Percentiles rank a stretch among this genome's conserved stretches.
Evolutionary conservation across 2,888 invertebrate genomes (phyloP).

Genomic region (Lomographa bimaculata): DNA sequence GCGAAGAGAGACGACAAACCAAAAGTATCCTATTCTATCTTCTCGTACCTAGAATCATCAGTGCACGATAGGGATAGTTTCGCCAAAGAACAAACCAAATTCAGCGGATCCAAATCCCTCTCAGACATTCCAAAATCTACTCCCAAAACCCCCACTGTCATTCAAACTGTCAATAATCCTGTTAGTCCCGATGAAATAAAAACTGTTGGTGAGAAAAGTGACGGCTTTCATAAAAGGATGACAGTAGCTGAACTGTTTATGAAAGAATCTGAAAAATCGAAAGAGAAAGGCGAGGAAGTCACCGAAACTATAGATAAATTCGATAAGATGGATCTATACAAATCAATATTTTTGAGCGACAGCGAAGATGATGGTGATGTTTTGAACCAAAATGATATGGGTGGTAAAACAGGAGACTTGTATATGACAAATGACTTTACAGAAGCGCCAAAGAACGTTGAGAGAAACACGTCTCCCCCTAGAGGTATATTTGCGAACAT

Average conservation of each 20-base stretch:
- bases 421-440: slow-evolving; percentile 45
- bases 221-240: slow-evolving; percentile 59
- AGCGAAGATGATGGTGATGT: slow-evolving; percentile 79
- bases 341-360: slow-evolving; percentile 93
- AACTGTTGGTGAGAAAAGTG: slow-evolving; percentile 1
- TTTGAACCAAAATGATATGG: slow-evolving; percentile 2
- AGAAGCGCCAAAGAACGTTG: slow-evolving; percentile 78
- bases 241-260: slow-evolving; percentile 75
- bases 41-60: slow-evolving; percentile 88
- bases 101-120: slow-evolving; percentile 71
- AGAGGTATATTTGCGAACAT: slow-evolving; percentile 88
- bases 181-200: not conserved
- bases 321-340: slow-evolving; percentile 90
- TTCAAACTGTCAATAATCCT: slow-evolving; percentile 3
- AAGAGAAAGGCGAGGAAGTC: slow-evolving; percentile 51
- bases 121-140: slow-evolving; percentile 19
- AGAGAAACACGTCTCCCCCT: slow-evolving; percentile 87
- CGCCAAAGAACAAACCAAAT: slow-evolving; percentile 68
- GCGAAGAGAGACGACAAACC: slow-evolving; percentile 71
- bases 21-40: slow-evolving; percentile 88
- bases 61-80: slow-evolving; percentile 83
- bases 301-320: slow-evolving; percentile 74
- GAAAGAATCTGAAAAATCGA: slow-evolving; percentile 68
- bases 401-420: not conserved
- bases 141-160: not conserved